Evolutionary conservation across 2,888 invertebrate species (phyloP).

Genomic region (Pollenia griseotomentosa): DNA sequence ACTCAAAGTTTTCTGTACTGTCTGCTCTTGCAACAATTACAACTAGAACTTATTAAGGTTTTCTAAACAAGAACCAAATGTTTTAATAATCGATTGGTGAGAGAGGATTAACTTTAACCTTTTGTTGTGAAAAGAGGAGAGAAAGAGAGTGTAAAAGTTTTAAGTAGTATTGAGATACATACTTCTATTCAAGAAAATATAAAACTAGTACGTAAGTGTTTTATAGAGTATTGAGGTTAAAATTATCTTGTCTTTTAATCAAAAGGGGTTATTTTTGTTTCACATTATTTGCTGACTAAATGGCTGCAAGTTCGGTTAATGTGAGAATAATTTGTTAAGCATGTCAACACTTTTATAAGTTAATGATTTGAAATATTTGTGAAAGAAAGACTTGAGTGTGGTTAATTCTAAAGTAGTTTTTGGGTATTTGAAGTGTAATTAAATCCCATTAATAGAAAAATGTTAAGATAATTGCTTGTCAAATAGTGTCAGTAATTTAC

Average conservation of each 20-base stretch:
- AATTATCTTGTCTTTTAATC: slow-evolving; percentile 34
- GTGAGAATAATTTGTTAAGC: neutral
- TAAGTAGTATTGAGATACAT: neutral
- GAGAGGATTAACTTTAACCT: slow-evolving; percentile 41
- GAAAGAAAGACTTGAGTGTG: too few species aligned
- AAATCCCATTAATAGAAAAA: neutral
- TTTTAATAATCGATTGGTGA: slow-evolving; percentile 65
- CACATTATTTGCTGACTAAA: slow-evolving; percentile 9
- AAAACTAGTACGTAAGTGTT: neutral
- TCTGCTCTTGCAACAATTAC: neutral
- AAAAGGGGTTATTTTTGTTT: slow-evolving; percentile 6
- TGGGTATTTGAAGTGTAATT: neutral
- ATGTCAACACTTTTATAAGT: neutral
- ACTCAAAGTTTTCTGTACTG: neutral
- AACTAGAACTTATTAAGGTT: slow-evolving; percentile 30
- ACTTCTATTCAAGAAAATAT: neutral
- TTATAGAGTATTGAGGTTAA: slow-evolving; percentile 24
- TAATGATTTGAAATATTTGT: slow-evolving; percentile 6
- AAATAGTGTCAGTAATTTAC: too few species aligned
- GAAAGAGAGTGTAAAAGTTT: neutral
- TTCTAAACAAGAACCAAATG: slow-evolving; percentile 48
- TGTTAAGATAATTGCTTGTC: neutral
- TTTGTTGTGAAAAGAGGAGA: neutral
- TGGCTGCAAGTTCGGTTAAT: neutral
- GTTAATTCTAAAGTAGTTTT: neutral